phyloP scores from a whole-genome alignment of 2,797 vertebrate species.

The Amblyopsis hoosieri region DNA sequence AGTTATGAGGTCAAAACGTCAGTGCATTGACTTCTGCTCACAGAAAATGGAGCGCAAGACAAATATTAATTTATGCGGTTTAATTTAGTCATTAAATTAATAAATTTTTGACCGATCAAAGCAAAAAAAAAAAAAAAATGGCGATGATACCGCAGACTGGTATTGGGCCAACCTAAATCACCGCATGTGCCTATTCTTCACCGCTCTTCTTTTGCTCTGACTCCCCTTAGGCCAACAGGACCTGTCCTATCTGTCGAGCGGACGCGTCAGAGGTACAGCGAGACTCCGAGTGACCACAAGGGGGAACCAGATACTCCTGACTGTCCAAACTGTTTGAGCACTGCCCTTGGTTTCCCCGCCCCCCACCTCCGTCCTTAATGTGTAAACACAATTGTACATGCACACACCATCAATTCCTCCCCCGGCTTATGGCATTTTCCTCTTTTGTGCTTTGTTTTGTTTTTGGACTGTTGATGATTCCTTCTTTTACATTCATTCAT shows the following conservation, averaged over 20 bases:
- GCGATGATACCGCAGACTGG: too few relatives aligned
- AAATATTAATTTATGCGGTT: too few relatives aligned
- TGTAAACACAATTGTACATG: slow-evolving; percentile 30
- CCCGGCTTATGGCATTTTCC: slow-evolving; percentile 4
- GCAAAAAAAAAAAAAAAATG: too few relatives aligned
- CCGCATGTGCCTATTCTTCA: background rate
- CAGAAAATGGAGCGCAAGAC: too few relatives aligned
- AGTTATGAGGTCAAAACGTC: too few relatives aligned
- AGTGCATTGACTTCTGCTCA: too few relatives aligned
- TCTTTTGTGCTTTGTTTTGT: slow-evolving; percentile 30
- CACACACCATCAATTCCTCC: background rate
- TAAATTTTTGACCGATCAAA: too few relatives aligned
- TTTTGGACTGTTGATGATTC: background rate
- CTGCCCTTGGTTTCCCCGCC: slow-evolving; percentile 47
- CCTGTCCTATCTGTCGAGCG: slow-evolving; percentile 96
- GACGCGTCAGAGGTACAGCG: slow-evolving; percentile 97
- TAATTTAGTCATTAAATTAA: too few relatives aligned
- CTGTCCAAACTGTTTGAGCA: slow-evolving; percentile 60
- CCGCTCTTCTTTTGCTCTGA: slow-evolving; percentile 13
- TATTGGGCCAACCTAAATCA: too few relatives aligned
- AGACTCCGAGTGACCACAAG: slow-evolving; percentile 92
- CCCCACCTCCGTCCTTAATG: slow-evolving; percentile 13
- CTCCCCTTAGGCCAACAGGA: slow-evolving; percentile 90
- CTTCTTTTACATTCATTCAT: slow-evolving; percentile 11
- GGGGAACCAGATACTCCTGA: slow-evolving; percentile 45